phyloP scores from a whole-genome alignment of 2,888 invertebrate genomes.

The Ligdia adustata region DNA sequence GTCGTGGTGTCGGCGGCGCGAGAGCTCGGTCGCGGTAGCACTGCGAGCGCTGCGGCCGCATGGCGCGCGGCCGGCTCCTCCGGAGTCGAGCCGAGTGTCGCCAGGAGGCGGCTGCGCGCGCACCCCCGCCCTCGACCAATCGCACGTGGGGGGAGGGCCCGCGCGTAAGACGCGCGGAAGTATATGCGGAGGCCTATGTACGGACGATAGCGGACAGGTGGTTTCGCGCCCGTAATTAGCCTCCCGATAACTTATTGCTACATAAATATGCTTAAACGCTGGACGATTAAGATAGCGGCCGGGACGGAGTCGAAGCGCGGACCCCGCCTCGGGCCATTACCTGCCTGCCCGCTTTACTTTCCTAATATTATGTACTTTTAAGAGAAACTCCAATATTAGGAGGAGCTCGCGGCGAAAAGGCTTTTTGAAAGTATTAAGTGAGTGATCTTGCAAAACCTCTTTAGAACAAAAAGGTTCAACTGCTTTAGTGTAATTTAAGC shows the following conservation, averaged over 20 bases:
- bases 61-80: conserved; percentile 73
- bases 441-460: conserved; percentile 36
- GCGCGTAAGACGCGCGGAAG: conserved; percentile 82
- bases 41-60: conserved; percentile 72
- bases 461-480: conserved; percentile 31
- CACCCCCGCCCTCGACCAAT: conserved; percentile 69
- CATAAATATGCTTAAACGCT: conserved; percentile 77
- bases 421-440: conserved; percentile 40
- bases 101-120: conserved; percentile 81
- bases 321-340: conserved; percentile 51
- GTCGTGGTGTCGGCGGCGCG: conserved; percentile 26
- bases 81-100: conserved; percentile 66
- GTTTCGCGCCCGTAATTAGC: conserved; percentile 82
- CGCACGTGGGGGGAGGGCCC: conserved; percentile 73
- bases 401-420: conserved; percentile 38
- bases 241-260: conserved; percentile 80
- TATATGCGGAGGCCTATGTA: conserved; percentile 84
- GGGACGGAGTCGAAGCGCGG: conserved; percentile 54
- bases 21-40: conserved; percentile 69
- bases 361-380: conserved; percentile 52
- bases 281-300: conserved; percentile 74
- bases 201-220: conserved; percentile 83
- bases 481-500: conserved; percentile 18
- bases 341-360: conserved; percentile 54
- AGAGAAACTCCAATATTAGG: conserved; percentile 52